Conservation (phyloP, 1,140 invertebrate genomes). For the Rhizoglyphus robini region DNA sequence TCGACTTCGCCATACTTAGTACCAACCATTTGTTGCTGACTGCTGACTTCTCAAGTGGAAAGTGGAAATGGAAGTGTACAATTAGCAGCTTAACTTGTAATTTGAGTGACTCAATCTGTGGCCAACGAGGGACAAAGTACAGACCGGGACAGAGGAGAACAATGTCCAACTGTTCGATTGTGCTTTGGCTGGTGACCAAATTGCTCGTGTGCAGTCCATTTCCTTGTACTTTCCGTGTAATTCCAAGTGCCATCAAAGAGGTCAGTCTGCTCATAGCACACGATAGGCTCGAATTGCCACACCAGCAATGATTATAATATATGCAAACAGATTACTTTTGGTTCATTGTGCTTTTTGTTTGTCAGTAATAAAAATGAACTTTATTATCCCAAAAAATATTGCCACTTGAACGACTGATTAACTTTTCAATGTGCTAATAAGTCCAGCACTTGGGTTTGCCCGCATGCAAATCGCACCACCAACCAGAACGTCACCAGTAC, state of each 20-base stretch:
- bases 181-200: constrained; percentile 37
- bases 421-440: too few species aligned
- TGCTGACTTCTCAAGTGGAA: too few species aligned
- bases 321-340: constrained; percentile 41
- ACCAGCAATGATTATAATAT: constrained; percentile 61
- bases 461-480: too few species aligned
- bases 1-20: too few species aligned
- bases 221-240: constrained; percentile 50
- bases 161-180: constrained; percentile 24
- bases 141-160: constrained; percentile 28
- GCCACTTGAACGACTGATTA: too few species aligned
- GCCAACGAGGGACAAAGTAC: constrained; percentile 46
- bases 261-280: constrained; percentile 52
- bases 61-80: too few species aligned
- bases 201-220: constrained; percentile 53
- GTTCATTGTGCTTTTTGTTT: neutral
- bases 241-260: constrained; percentile 78
- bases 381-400: too few species aligned
- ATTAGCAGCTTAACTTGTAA: too few species aligned
- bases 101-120: constrained; percentile 47
- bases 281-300: constrained; percentile 45
- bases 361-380: too few species aligned
- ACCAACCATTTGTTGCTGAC: too few species aligned
- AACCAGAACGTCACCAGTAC: too few species aligned
- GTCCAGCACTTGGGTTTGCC: too few species aligned